These are phyloP conservation scores for Cyprinodon variegatus DNA, from an alignment of 2,113 vertebrate genomes.

Conservation along the genomic window DNA sequence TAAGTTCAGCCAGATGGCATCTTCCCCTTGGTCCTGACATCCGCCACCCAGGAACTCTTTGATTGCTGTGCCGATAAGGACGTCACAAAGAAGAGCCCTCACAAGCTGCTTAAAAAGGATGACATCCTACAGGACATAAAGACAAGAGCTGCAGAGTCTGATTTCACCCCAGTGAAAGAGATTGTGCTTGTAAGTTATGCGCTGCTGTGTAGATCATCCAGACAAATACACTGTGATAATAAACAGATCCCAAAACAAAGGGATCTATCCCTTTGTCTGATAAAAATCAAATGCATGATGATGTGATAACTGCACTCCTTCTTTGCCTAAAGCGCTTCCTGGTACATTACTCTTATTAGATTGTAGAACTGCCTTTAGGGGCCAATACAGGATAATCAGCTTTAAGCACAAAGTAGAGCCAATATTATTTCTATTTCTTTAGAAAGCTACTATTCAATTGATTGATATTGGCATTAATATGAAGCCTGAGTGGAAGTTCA, in stretches of 20 bases:
- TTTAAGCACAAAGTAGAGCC: neutral
- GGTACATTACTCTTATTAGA: constrained; percentile 13
- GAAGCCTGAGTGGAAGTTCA: too few species aligned
- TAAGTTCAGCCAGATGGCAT: constrained; percentile 86
- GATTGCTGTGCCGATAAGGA: constrained; percentile 84
- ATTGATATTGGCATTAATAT: neutral
- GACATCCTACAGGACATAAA: constrained; percentile 87
- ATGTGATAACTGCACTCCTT: neutral
- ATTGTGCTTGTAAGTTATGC: constrained; percentile 79
- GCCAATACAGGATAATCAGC: constrained; percentile 10
- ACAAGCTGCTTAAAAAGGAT: constrained; percentile 88
- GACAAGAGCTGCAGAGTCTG: constrained; percentile 87
- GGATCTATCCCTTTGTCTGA: neutral
- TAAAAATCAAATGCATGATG: neutral
- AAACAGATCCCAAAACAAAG: constrained; percentile 32
- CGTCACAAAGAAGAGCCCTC: constrained; percentile 82
- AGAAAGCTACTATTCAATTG: neutral
- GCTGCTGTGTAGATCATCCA: constrained; percentile 33
- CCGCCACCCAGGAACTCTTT: constrained; percentile 90
- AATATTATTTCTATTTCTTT: neutral
- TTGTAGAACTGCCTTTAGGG: neutral
- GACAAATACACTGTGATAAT: constrained; percentile 38
- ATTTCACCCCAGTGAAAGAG: constrained; percentile 89
- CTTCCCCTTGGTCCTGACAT: constrained; percentile 88
- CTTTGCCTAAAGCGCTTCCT: neutral